Evolutionary conservation across 2,888 invertebrate genomes (phyloP).

Genomic region (Escarpia spicata): DNA sequence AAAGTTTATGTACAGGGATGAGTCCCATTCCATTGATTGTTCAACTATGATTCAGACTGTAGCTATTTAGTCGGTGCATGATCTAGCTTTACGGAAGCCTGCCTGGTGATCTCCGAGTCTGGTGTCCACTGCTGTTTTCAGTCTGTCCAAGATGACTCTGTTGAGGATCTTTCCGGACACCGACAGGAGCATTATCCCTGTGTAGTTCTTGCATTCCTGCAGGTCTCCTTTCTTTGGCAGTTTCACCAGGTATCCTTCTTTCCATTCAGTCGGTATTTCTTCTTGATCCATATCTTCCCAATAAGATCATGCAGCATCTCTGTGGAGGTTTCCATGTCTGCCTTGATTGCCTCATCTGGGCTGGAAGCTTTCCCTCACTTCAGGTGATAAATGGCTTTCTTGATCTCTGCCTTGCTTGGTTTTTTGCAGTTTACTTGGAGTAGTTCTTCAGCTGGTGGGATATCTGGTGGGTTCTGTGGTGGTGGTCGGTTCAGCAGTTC

Average conservation of each 20-base stretch:
- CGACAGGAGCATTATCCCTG: slow-evolving; percentile 38
- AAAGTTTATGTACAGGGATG: slow-evolving; percentile 34
- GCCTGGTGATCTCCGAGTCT: slow-evolving; percentile 30
- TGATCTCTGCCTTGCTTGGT: slow-evolving; percentile 20
- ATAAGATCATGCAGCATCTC: slow-evolving; percentile 7
- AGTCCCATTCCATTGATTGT: slow-evolving; percentile 37
- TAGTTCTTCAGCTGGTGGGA: no score
- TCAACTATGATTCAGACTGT: slow-evolving; percentile 34
- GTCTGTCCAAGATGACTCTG: slow-evolving; percentile 29
- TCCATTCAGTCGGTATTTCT: background rate
- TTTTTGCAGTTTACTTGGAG: no score
- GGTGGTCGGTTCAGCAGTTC: no score
- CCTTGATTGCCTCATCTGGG: slow-evolving; percentile 17
- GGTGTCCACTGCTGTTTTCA: slow-evolving; percentile 23
- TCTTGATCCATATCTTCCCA: background rate
- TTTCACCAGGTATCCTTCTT: no score
- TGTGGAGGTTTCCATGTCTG: background rate
- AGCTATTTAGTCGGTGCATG: slow-evolving; percentile 33
- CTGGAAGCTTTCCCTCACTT: slow-evolving; percentile 19
- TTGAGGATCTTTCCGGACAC: slow-evolving; percentile 35
- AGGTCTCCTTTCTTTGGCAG: slow-evolving; percentile 32
- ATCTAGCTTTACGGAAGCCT: slow-evolving; percentile 37
- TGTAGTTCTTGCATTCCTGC: slow-evolving; percentile 34
- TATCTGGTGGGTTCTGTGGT: no score
- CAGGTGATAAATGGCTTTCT: slow-evolving; percentile 6